Percentiles rank a stretch among this genome's conserved stretches.
phyloP scores from a whole-genome alignment of 2,888 invertebrate species.

The Eupithecia abbreviata region DNA sequence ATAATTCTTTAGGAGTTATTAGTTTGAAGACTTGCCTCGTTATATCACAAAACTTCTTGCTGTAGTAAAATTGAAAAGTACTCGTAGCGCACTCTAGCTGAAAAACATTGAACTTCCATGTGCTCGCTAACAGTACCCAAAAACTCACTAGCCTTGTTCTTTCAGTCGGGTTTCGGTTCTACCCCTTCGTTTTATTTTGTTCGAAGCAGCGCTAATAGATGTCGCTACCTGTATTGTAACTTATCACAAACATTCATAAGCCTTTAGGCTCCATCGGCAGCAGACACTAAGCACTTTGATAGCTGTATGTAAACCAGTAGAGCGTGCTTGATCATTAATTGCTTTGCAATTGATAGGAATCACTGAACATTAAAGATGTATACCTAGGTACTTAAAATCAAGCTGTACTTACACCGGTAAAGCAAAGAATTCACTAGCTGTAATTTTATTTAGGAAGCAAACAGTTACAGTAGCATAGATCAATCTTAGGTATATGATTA shows the following conservation, averaged over 20 bases:
- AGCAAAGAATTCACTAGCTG: background rate
- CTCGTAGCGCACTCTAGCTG: background rate
- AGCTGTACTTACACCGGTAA: background rate
- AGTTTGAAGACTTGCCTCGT: background rate
- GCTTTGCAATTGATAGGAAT: conserved; percentile 6
- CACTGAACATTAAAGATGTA: background rate
- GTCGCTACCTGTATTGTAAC: conserved; percentile 23
- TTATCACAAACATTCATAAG: background rate
- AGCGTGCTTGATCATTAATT: conserved; percentile 8
- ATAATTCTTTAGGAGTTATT: no score
- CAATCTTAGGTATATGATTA: background rate
- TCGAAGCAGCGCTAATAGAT: conserved; percentile 25
- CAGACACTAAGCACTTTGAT: background rate
- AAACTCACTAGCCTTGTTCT: background rate
- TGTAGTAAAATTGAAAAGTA: background rate
- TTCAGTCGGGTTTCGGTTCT: background rate
- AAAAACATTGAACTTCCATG: background rate
- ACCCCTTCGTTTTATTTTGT: conserved; percentile 13
- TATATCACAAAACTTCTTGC: background rate
- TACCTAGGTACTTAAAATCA: background rate
- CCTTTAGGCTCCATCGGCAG: background rate
- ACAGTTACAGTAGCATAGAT: background rate
- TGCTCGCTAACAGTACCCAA: background rate
- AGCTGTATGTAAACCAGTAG: conserved; percentile 1
- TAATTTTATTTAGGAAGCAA: background rate